These are phyloP conservation scores for Sapajus apella DNA, from an alignment of 2,113 vertebrate species.

Conservation along the genomic window DNA sequence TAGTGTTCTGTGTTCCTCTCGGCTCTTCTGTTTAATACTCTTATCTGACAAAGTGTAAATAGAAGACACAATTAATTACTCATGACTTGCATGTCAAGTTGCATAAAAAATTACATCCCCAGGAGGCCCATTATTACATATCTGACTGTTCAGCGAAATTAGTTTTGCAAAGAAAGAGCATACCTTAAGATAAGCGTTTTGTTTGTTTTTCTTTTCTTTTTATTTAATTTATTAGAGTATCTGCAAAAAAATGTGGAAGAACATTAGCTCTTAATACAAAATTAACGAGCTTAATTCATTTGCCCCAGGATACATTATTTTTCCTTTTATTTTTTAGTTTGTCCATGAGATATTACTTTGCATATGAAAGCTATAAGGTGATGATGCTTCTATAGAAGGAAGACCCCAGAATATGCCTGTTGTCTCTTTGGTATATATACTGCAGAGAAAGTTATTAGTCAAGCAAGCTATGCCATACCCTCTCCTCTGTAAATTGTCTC, in stretches of 20 bases:
- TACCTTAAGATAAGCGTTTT: conserved; percentile 56
- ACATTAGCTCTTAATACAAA: neutral
- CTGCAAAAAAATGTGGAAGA: conserved; percentile 39
- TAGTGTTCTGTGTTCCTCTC: conserved; percentile 74
- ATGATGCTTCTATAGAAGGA: neutral
- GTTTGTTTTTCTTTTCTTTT: conserved; percentile 58
- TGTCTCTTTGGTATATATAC: neutral
- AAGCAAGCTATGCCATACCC: neutral
- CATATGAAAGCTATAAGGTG: neutral
- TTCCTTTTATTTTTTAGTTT: conserved; percentile 15
- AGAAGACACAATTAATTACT: conserved; percentile 84
- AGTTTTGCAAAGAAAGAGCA: conserved; percentile 62
- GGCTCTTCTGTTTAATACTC: conserved; percentile 78
- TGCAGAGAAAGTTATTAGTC: neutral
- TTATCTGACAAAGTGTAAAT: conserved; percentile 84
- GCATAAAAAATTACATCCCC: conserved; percentile 67
- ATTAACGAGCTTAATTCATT: conserved; percentile 44
- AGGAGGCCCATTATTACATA: conserved; percentile 64
- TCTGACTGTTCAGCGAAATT: conserved; percentile 71
- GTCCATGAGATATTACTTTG: neutral
- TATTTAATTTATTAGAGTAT: conserved; percentile 49
- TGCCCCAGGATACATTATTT: neutral
- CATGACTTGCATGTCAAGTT: conserved; percentile 80
- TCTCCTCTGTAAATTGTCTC: neutral
- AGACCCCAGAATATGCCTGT: neutral